phyloP scores from a whole-genome alignment of 2,797 vertebrate genomes.

The Darevskia nairensis region DNA sequence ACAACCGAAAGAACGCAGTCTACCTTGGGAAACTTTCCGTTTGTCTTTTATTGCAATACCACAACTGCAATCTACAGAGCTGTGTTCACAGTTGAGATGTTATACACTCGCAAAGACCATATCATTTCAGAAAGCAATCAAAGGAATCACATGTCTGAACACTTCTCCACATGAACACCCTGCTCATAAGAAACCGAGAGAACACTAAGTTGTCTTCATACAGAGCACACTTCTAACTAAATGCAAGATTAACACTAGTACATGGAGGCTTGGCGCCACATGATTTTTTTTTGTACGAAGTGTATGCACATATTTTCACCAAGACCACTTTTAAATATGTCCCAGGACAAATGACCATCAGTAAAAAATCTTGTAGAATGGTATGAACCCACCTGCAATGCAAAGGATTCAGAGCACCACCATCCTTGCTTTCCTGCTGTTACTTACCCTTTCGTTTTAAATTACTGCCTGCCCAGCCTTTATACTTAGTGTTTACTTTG shows the following conservation, averaged over 20 bases:
- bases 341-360: not conserved
- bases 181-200: not conserved
- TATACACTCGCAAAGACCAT: slow-evolving; percentile 77
- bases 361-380: not conserved
- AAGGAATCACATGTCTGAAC: not conserved
- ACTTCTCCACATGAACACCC: not conserved
- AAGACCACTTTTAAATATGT: not conserved
- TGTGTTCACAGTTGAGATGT: slow-evolving; percentile 91
- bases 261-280: not conserved
- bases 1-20: not conserved
- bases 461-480: not conserved
- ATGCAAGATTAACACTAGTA: not conserved
- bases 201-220: not conserved
- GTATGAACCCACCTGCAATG: not conserved
- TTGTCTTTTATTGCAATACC: slow-evolving; percentile 1
- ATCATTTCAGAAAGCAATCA: not conserved
- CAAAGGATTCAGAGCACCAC: not conserved
- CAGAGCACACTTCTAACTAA: not conserved
- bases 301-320: not conserved
- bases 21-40: not conserved
- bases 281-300: not conserved
- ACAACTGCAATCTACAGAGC: slow-evolving; percentile 69
- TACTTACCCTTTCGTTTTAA: not conserved
- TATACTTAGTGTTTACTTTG: slow-evolving; percentile 34
- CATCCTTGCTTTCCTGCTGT: not conserved